Percentiles rank a stretch among this genome's conserved stretches.
phyloP scores from a whole-genome alignment of 2,113 vertebrate genomes.

The Ciconia maguari region DNA sequence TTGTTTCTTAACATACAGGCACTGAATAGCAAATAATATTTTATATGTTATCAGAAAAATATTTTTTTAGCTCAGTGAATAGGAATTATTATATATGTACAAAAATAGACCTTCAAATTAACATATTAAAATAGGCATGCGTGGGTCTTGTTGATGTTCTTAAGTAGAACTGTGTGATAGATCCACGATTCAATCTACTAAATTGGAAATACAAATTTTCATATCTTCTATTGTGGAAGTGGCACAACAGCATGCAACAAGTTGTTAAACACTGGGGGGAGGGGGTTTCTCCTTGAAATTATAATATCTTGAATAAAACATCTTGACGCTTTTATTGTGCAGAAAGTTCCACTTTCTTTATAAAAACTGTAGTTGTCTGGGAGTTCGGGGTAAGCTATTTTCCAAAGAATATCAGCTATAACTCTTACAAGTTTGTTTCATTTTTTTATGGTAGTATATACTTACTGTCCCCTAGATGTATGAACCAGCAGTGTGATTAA shows the following conservation, averaged over 20 bases:
- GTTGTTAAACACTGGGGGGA: neutral
- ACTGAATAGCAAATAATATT: neutral
- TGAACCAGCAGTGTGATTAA: slow-evolving; percentile 94
- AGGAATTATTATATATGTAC: neutral
- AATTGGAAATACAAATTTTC: neutral
- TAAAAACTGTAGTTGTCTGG: neutral
- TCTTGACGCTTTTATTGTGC: neutral
- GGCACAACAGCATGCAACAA: neutral
- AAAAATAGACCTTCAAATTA: neutral
- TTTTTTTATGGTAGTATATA: slow-evolving; percentile 43
- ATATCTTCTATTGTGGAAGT: neutral
- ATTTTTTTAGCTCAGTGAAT: neutral
- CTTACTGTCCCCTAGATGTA: slow-evolving; percentile 96
- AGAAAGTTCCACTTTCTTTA: neutral
- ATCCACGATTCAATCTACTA: neutral
- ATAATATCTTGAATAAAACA: neutral
- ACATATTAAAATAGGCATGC: neutral
- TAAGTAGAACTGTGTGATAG: neutral
- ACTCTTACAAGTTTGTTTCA: neutral
- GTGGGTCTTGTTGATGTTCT: neutral
- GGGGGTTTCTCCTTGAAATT: neutral
- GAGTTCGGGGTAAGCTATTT: neutral
- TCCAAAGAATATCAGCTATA: neutral
- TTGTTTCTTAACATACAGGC: neutral
- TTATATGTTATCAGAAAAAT: neutral